Evolutionary conservation across 2,797 vertebrate genomes (phyloP), one percentile per base, ranked within the genome.

Genomic region (Gastrophryne carolinensis): DNA sequence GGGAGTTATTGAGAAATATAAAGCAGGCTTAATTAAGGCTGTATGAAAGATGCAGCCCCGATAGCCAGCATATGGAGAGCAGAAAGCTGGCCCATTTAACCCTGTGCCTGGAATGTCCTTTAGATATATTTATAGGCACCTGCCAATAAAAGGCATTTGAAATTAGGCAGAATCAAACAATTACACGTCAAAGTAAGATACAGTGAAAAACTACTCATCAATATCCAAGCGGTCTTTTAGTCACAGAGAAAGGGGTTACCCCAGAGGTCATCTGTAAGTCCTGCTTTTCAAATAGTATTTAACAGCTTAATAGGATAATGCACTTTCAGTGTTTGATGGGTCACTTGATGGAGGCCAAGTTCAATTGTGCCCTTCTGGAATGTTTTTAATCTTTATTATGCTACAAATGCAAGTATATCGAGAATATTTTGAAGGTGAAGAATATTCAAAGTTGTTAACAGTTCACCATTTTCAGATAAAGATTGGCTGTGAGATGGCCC

Each of bases 301-400:
- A n/a, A 19, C 17, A 47, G 44, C 44, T 27, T 15, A 41, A 11
- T 24, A 19, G 24, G 15, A 11, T 30, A 47, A 64, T 19, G 35
- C 41, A 32, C 62, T 9, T 53, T 8, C 35, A 23, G 15, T 15
- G 19, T 47, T 49, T 23, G 17, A 13, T 8, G 35, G 19, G 41
- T 63, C 15, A 26, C 61, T 15, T 19, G 30, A 23, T 29, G 2
- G 17, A 26, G 37, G 24, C 35, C 49, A 32, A 27, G 53, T 24
- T 26, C 47, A 29, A 30, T 65, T 30, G 44, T 3, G 9, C 21
- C 56, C 37, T 69, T 35, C 71, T 83, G 87, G 86, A 89, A 89
- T 85, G 86, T 85, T 84, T 68, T 73, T 34, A 15, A 8, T 63
- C 74, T 71, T 61, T 68, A 30, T 27, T 72, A 80, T 24, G 69